Conservation (phyloP, 1,140 invertebrate genomes). For the Theocolax elegans region DNA sequence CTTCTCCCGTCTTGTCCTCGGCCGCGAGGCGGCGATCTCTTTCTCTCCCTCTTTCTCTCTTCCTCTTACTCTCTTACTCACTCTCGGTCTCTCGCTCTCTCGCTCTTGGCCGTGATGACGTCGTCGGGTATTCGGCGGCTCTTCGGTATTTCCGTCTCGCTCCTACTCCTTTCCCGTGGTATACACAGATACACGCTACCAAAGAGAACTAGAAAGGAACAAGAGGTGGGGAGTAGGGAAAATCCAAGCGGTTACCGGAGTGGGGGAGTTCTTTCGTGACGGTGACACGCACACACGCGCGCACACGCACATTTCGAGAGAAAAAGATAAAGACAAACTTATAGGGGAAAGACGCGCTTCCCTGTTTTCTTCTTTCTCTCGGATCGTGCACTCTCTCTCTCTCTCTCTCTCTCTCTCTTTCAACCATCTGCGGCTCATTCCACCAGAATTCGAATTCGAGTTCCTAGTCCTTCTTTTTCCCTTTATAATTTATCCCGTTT, state of each 20-base stretch:
- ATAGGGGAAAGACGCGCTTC: neutral
- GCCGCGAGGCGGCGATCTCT: neutral
- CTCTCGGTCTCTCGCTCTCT: slow-evolving; percentile 12
- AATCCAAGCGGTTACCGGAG: slow-evolving; percentile 5
- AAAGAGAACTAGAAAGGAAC: neutral
- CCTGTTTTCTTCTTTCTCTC: slow-evolving; percentile 29
- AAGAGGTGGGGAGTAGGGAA: slow-evolving; percentile 22
- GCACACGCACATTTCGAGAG: neutral
- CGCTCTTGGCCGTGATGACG: neutral
- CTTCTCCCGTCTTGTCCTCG: neutral
- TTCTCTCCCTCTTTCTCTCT: slow-evolving; percentile 22
- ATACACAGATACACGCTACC: neutral
- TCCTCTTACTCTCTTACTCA: slow-evolving; percentile 20
- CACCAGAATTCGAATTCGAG: too few relatives aligned
- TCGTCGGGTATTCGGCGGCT: slow-evolving; percentile 3
- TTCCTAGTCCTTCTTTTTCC: too few relatives aligned
- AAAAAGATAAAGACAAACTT: too few relatives aligned
- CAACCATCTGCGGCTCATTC: neutral
- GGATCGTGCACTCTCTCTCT: too few relatives aligned
- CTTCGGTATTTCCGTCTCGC: slow-evolving; percentile 10
- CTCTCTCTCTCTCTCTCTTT: slow-evolving; percentile 10
- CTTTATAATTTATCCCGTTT: neutral
- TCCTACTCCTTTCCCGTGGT: neutral
- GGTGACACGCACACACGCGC: slow-evolving; percentile 29
- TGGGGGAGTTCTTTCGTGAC: slow-evolving; percentile 13